Evolutionary conservation across 2,797 vertebrate genomes (phyloP).

Genomic region (Cephalopachus bancanus): DNA sequence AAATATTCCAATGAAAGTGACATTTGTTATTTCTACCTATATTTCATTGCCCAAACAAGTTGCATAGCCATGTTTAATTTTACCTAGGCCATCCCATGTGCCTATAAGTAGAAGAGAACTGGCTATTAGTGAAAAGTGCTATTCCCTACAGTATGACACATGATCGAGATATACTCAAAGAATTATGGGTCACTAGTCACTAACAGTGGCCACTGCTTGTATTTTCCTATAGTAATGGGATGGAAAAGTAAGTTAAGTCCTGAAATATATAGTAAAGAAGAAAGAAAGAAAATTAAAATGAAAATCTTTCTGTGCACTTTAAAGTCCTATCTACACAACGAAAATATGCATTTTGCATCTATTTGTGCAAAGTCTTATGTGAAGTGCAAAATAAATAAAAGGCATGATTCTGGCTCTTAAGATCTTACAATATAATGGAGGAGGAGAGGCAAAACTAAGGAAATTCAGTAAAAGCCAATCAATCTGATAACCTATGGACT

Average conservation of each 20-base stretch:
- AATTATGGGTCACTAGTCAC: neutral
- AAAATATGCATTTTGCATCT: constrained; percentile 5
- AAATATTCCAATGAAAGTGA: neutral
- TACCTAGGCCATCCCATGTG: neutral
- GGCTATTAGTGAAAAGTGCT: neutral
- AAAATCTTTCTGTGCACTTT: neutral
- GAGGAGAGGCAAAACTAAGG: constrained; percentile 31
- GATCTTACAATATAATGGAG: neutral
- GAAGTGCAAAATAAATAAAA: constrained; percentile 37
- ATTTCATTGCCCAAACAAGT: neutral
- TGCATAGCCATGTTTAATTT: neutral
- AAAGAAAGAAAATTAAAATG: constrained; percentile 31
- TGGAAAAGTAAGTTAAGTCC: neutral
- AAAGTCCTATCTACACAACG: neutral
- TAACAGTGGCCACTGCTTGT: neutral
- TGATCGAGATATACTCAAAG: neutral
- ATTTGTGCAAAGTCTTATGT: constrained; percentile 14
- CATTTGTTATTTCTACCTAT: neutral
- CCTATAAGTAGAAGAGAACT: neutral
- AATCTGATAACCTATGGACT: constrained; percentile 42
- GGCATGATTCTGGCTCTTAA: constrained; percentile 16
- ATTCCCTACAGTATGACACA: neutral
- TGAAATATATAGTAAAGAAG: neutral
- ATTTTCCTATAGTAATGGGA: neutral
- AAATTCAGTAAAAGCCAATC: constrained; percentile 40